Percentiles rank a stretch among this genome's conserved stretches.
Conservation (phyloP, 2,888 invertebrate genomes). For the Xanthia icteritia region DNA sequence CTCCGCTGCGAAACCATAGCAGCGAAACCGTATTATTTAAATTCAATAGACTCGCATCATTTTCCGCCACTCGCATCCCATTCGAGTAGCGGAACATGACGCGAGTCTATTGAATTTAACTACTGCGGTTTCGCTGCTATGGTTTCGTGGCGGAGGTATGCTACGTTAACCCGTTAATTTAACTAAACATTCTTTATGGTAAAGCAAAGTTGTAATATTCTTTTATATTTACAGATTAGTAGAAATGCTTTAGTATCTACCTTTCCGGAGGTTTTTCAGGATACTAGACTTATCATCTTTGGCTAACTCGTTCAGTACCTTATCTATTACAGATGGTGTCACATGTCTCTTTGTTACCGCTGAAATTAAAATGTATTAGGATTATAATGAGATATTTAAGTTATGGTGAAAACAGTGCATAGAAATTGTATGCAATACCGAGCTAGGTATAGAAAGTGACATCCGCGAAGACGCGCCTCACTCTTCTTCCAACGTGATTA, state of each 20-base stretch:
- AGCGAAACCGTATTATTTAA: too few relatives aligned
- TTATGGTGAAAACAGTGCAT: background rate
- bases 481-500: too few relatives aligned
- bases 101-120: too few relatives aligned
- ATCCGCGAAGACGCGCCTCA: too few relatives aligned
- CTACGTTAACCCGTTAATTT: background rate
- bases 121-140: too few relatives aligned
- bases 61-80: too few relatives aligned
- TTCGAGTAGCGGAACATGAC: too few relatives aligned
- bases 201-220: background rate
- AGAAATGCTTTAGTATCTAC: slow-evolving; percentile 2
- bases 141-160: too few relatives aligned
- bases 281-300: slow-evolving; percentile 19
- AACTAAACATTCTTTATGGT: too few relatives aligned
- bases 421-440: background rate
- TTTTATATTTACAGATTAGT: background rate
- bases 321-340: slow-evolving; percentile 33
- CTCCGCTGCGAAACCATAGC: too few relatives aligned
- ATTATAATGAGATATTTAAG: background rate
- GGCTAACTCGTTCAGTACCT: slow-evolving; percentile 13
- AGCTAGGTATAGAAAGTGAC: too few relatives aligned
- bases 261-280: slow-evolving; percentile 16
- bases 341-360: slow-evolving; percentile 26
- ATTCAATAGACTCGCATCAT: too few relatives aligned
- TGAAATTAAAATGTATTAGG: slow-evolving; percentile 19